Base-by-base conservation (phyloP, 2,888 invertebrate species). In the Mythimna lalbum region DNA sequence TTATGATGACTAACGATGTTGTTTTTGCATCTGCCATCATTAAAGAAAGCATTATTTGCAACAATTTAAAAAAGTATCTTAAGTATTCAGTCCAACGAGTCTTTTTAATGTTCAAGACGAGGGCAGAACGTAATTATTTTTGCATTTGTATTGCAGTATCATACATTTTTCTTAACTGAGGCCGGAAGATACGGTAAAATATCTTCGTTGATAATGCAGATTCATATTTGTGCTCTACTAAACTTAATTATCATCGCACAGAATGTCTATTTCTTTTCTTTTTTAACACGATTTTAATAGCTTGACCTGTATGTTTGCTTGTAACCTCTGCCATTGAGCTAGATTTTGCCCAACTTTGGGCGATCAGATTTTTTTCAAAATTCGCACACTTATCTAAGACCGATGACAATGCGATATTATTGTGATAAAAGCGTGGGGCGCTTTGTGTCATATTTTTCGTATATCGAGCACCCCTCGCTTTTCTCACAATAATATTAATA, bases 121-220 rank as follows among this genome's bases (percentile, higher is more conserved):
- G 19, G 27, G 39, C 4, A n/a, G 14, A 39, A 31, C n/a, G 56
- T 57, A 67, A 77, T 73, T 61, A 63, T 73, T 64, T 74, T 64
- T 75, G 59, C 53, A 75, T 72, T 77, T 64, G n/a, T 31, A 62
- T 57, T 52, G 56, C 36, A 27, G 2, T 57, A 53, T 17, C 14
- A 56, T 50, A 57, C 33, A 23, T 49, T 76, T 59, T 33, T 53
- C 36, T 21, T 66, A 19, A 31, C 7, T n/a, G 23, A 14, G 21
- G 27, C 9, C 12, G 39, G 33, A 27, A 66, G 49, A 43, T 71
- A 59, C 65, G n/a, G 31, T 33, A 43, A 21, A 64, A 52, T 69
- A 49, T 50, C n/a, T 64, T 9, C n/a, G 14, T 33, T 52, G n/a
- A 19, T 43, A 33, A 50, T 27, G 21, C 1, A 36, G 31, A 47